Conservation (phyloP, 2,888 invertebrate species). For the Rotaria magnacalcarata region DNA sequence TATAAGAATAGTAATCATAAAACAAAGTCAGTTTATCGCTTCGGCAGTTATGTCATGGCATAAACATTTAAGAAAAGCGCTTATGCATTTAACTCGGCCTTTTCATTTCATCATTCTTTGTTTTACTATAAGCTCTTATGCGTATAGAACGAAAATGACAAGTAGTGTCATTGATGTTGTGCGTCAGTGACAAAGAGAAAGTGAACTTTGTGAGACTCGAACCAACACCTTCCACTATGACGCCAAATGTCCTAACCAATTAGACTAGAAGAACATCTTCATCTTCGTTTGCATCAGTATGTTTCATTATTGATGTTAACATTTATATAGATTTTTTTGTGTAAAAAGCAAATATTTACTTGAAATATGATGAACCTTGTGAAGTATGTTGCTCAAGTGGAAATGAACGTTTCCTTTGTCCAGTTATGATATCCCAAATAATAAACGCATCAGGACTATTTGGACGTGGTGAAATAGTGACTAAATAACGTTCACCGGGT, state of each 20-base stretch:
- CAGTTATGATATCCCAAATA: constrained; percentile 94
- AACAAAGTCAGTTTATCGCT: constrained; percentile 39
- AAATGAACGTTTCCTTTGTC: constrained; percentile 84
- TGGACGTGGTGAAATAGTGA: not conserved
- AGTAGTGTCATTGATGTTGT: too few species aligned
- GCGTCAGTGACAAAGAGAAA: too few species aligned
- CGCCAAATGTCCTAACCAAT: too few species aligned
- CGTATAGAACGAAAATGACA: too few species aligned
- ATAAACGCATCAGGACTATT: constrained; percentile 68
- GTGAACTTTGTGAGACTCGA: too few species aligned
- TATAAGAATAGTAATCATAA: not conserved
- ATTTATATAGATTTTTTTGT: too few species aligned
- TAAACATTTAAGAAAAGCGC: not conserved
- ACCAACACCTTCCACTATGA: too few species aligned
- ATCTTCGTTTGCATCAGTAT: too few species aligned
- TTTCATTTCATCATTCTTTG: constrained; percentile 46
- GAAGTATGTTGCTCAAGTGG: constrained; percentile 60
- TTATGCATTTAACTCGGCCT: constrained; percentile 46
- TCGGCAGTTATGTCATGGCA: constrained; percentile 28
- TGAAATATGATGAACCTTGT: constrained; percentile 67
- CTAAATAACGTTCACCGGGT: constrained; percentile 77
- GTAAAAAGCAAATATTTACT: constrained; percentile 58
- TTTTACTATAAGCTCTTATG: not conserved
- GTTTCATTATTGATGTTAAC: too few species aligned
- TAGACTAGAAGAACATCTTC: too few species aligned